phyloP scores from a whole-genome alignment of 2,797 vertebrate species.

The Chelon labrosus region DNA sequence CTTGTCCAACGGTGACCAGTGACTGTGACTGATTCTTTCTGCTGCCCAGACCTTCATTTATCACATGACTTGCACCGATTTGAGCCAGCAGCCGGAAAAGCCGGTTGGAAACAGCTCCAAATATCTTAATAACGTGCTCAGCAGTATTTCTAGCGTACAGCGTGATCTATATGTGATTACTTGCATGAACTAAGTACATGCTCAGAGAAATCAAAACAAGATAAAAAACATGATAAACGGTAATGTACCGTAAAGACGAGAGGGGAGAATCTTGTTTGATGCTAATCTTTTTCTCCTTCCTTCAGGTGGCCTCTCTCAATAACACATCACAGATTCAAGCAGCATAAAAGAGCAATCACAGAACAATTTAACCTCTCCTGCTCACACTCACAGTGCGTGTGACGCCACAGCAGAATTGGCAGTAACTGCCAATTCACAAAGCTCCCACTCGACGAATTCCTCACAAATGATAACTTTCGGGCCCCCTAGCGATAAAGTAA shows the following conservation, averaged over 20 bases:
- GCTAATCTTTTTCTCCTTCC: slow-evolving; percentile 64
- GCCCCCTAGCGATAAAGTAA: slow-evolving; percentile 82
- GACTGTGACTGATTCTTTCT: slow-evolving; percentile 66
- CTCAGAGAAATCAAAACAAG: slow-evolving; percentile 61
- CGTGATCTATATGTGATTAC: slow-evolving; percentile 41
- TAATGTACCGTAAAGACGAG: slow-evolving; percentile 42
- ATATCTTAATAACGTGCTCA: slow-evolving; percentile 51
- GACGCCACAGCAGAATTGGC: slow-evolving; percentile 65
- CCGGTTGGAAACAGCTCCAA: slow-evolving; percentile 36
- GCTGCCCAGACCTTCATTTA: slow-evolving; percentile 62
- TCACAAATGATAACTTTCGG: slow-evolving; percentile 80
- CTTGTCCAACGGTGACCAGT: slow-evolving; percentile 57
- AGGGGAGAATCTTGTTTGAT: slow-evolving; percentile 63
- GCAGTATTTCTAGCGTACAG: not conserved
- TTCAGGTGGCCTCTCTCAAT: slow-evolving; percentile 76
- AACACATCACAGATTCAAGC: slow-evolving; percentile 71
- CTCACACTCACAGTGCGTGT: slow-evolving; percentile 59
- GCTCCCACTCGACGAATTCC: slow-evolving; percentile 74
- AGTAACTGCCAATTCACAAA: slow-evolving; percentile 77
- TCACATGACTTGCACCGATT: slow-evolving; percentile 55
- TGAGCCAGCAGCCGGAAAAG: slow-evolving; percentile 45
- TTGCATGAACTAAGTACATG: slow-evolving; percentile 44
- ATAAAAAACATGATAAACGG: slow-evolving; percentile 63
- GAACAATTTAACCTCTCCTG: slow-evolving; percentile 77
- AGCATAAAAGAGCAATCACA: slow-evolving; percentile 80